Percentiles rank a stretch among this genome's conserved stretches.
Evolutionary conservation across 2,797 vertebrate species (phyloP).

Genomic region (Meriones psammophilus): DNA sequence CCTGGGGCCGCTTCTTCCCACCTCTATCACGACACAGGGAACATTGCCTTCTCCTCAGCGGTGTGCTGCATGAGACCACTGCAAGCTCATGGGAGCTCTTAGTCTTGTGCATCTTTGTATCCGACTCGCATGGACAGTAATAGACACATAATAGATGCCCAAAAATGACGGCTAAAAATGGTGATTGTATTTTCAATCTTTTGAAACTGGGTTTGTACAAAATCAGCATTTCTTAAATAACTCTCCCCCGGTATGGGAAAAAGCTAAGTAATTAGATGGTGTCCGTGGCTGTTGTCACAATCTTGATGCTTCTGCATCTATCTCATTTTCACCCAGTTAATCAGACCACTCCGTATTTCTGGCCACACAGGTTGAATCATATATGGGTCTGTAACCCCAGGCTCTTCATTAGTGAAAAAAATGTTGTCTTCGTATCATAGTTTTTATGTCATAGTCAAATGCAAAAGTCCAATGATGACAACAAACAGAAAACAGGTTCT

Average conservation of each 20-base stretch:
- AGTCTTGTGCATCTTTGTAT: not conserved
- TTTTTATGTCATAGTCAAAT: not conserved
- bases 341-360: not conserved
- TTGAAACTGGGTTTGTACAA: slow-evolving; percentile 10
- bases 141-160: slow-evolving; percentile 8
- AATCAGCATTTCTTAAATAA: slow-evolving; percentile 37
- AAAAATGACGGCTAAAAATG: not conserved
- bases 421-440: slow-evolving; percentile 2
- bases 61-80: not conserved
- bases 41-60: not conserved
- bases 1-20: not conserved
- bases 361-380: not conserved
- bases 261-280: not conserved
- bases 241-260: not conserved
- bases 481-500: not conserved
- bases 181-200: slow-evolving; percentile 33
- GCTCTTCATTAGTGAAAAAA: not conserved
- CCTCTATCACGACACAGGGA: not conserved
- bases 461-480: slow-evolving; percentile 1
- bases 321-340: not conserved
- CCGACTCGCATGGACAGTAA: not conserved
- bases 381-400: not conserved
- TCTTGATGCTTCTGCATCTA: not conserved
- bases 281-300: not conserved
- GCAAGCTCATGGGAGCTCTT: not conserved